Evolutionary conservation across 2,113 vertebrate species (phyloP).

Genomic region (Fulica atra): DNA sequence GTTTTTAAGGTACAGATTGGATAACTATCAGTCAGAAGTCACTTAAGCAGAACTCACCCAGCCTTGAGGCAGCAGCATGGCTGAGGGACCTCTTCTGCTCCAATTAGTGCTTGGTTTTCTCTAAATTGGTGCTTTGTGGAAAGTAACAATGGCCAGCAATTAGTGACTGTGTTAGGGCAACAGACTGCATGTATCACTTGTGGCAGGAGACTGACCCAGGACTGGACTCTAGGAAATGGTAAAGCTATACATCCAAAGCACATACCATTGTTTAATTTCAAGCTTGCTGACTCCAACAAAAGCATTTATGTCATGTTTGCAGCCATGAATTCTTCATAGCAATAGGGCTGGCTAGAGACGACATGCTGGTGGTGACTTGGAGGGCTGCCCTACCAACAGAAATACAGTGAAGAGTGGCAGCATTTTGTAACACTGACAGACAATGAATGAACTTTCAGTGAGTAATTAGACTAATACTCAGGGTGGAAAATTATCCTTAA

Average conservation of each 20-base stretch:
- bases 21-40: background rate
- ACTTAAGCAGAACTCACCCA: background rate
- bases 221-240: background rate
- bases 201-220: background rate
- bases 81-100: background rate
- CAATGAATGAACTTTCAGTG: background rate
- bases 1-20: background rate
- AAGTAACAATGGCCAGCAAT: background rate
- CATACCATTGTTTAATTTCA: background rate
- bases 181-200: rapidly evolving
- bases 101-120: background rate
- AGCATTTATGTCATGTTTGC: background rate
- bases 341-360: background rate
- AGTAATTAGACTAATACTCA: background rate
- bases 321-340: background rate
- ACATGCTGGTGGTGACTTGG: background rate
- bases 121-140: background rate
- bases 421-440: background rate
- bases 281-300: background rate
- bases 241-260: background rate
- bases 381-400: background rate
- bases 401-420: background rate
- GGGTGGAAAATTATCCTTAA: background rate
- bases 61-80: background rate
- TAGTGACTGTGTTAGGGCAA: background rate